Base-by-base conservation (phyloP, 2,113 vertebrate genomes). In the Embiotoca jacksoni region DNA sequence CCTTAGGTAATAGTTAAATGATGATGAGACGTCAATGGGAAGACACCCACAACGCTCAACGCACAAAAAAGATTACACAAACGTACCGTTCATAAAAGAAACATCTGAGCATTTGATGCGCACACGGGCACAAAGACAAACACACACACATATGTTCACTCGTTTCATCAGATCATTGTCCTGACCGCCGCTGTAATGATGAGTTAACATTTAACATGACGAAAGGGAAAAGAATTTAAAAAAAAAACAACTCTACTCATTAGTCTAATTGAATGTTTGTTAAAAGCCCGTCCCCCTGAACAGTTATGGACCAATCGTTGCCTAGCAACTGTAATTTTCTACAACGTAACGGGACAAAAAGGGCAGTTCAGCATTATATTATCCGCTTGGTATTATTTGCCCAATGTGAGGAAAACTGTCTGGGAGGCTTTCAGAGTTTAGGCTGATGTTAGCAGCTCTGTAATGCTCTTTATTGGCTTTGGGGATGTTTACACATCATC, bases 11-110 rank as follows among this genome's bases (percentile, higher is more conserved):
- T 83, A 70, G 76, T 82, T 84, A 75, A 85, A 84, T 15, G 49
- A 87, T 84, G 72, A 89, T 83, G 70, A 64, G 54, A 81, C 78
- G 78, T 79, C 77, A 81, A 75, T 85, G 71, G 57, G 61, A 75
- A 83, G 76, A 72, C 55, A 50, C 46, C 33, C 73, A 62, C 56
- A 72, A 62, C 1, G 53, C 46, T 50, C 8, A 61, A 73, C 13
- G 55, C 53, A 61, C n/a, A 14, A 49, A 81, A 50, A 72, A 23
- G 23, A 23, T 23, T 35, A 33, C 16, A 32, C 37, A 59, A 60
- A 74, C 23, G 62, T 35, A 49, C 4, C 46, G 14, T 13, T 46
- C 4, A 36, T 8, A 63, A 67, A 44, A 63, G 16, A 46, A 36
- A 76, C 16, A 69, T 58, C 57, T 36, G 49, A 72, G 47, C 16